Evolutionary conservation across 2,888 invertebrate genomes (phyloP).

Genomic region (Muscina levida): DNA sequence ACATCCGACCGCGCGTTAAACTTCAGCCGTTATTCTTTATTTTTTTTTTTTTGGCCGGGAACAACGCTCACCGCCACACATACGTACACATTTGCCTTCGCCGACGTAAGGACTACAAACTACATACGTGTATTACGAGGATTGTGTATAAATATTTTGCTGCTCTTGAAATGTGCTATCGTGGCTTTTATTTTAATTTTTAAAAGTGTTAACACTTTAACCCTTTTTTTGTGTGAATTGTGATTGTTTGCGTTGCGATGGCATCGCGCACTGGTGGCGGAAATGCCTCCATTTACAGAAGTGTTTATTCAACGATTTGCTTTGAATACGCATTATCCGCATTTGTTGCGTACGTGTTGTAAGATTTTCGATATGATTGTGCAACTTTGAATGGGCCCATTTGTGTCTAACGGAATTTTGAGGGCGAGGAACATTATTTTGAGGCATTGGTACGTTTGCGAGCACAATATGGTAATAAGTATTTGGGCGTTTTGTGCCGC

Average conservation of each 20-base stretch:
- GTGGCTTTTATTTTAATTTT: conserved; percentile 62
- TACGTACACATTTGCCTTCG: background rate
- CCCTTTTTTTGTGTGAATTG: conserved; percentile 47
- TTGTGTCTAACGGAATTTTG: conserved; percentile 10
- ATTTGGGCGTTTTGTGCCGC: too few relatives aligned
- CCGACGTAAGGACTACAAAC: background rate
- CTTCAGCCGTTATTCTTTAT: conserved; percentile 8
- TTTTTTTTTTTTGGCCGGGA: conserved; percentile 29
- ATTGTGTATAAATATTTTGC: conserved; percentile 51
- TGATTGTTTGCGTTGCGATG: conserved; percentile 38
- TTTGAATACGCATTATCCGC: conserved; percentile 39
- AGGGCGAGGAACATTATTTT: conserved; percentile 13
- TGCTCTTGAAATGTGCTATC: conserved; percentile 66
- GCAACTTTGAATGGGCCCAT: conserved; percentile 9
- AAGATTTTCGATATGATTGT: conserved; percentile 10
- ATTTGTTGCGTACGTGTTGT: conserved; percentile 19
- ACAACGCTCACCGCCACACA: conserved; percentile 20
- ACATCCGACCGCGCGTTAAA: conserved; percentile 32
- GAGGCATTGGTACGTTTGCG: background rate
- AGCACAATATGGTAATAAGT: too few relatives aligned
- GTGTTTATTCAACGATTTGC: conserved; percentile 46
- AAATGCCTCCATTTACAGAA: conserved; percentile 50
- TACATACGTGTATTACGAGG: conserved; percentile 24
- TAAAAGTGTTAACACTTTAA: conserved; percentile 63
- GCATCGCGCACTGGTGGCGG: conserved; percentile 30